Evolutionary conservation across 2,888 invertebrate genomes (phyloP).

Genomic region (Ptilodon capucinus): DNA sequence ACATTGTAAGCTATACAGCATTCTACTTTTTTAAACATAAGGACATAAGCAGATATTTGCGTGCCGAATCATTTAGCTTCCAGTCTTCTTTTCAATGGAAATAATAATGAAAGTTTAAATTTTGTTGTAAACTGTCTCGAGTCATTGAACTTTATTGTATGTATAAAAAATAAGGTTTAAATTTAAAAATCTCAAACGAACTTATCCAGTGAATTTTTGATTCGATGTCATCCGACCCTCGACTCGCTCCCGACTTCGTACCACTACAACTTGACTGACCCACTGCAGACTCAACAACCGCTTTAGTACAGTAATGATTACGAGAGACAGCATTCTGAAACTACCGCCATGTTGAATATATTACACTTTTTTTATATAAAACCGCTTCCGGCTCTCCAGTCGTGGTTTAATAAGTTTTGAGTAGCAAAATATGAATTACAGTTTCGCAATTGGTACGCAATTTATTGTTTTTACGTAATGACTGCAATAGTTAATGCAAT

Average conservation of each 20-base stretch:
- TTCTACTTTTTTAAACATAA: no score
- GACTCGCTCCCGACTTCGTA: slow-evolving; percentile 36
- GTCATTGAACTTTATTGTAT: no score
- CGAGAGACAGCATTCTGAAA: slow-evolving; percentile 36
- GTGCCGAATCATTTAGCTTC: no score
- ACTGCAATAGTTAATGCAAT: no score
- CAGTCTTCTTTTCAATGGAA: no score
- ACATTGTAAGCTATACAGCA: no score
- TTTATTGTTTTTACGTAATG: no score
- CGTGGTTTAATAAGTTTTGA: neutral
- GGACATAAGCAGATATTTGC: no score
- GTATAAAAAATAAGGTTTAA: neutral
- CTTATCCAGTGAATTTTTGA: slow-evolving; percentile 2
- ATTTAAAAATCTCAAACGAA: neutral
- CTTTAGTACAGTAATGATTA: slow-evolving; percentile 54
- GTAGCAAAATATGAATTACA: neutral
- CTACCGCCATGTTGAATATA: slow-evolving; percentile 16
- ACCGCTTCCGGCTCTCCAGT: neutral
- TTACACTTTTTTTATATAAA: neutral
- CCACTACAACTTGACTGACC: slow-evolving; percentile 45
- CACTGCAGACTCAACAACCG: slow-evolving; percentile 37
- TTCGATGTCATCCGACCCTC: slow-evolving; percentile 16
- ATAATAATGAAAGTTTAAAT: no score
- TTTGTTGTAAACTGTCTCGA: no score
- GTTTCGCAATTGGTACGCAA: no score